Evolutionary conservation across 1,140 invertebrate genomes (phyloP).

Genomic region (Drosophila pseudoananassae): DNA sequence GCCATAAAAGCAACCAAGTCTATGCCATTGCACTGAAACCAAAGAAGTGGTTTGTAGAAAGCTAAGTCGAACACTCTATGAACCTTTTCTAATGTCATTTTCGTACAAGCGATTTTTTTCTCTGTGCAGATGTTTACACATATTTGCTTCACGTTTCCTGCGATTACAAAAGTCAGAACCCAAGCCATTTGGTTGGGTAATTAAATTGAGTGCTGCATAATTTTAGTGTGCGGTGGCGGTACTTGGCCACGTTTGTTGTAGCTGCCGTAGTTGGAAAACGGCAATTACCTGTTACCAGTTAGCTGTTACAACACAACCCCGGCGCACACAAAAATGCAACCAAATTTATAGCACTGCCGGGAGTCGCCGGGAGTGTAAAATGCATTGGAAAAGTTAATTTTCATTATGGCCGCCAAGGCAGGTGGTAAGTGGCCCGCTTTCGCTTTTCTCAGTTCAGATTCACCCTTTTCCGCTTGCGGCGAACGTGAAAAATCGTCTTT

Average conservation of each 20-base stretch:
- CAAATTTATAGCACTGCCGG: constrained; percentile 64
- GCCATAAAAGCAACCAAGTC: constrained; percentile 42
- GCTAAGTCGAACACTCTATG: neutral
- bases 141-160: constrained; percentile 4
- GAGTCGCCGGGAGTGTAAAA: constrained; percentile 28
- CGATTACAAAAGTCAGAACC: constrained; percentile 32
- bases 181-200: constrained; percentile 60
- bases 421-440: constrained; percentile 24
- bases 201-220: constrained; percentile 79
- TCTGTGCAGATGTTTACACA: neutral
- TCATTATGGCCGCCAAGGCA: constrained; percentile 59
- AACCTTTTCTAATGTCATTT: neutral
- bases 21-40: constrained; percentile 3
- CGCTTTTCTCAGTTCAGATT: constrained; percentile 5
- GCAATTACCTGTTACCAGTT: constrained; percentile 67
- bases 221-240: constrained; percentile 59
- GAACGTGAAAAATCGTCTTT: constrained; percentile 47
- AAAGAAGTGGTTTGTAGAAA: neutral
- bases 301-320: constrained; percentile 49
- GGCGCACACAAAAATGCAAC: constrained; percentile 44
- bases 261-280: constrained; percentile 76
- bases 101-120: neutral
- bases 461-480: constrained; percentile 16
- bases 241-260: constrained; percentile 33
- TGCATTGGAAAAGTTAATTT: constrained; percentile 74